Base-by-base conservation (phyloP, 1,140 invertebrate species). In the Heliconius melpomene region DNA sequence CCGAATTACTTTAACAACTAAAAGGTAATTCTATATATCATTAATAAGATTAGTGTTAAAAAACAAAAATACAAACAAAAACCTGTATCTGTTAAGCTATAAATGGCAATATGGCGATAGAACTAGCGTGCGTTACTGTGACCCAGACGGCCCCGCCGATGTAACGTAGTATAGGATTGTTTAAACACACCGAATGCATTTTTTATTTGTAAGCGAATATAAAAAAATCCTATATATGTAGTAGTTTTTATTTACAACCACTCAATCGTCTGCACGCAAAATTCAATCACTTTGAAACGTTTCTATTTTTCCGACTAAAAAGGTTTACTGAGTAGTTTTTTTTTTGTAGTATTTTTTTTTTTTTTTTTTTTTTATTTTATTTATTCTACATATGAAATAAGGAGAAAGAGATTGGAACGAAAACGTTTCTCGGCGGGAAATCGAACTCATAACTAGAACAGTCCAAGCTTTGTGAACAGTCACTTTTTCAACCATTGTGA, bases 71-170 rank as follows among this genome's bases (percentile, higher is more conserved):
- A 11, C 60, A 29, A 66, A 66, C 8, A 26, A 66, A 66, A 26
- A 29, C 16, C 3, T 66, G 11, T 72, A 72, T 72, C 40, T 50
- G 46, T 72, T 52, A 18, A 77, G 16, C 16, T 5, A 70, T 38
- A 70, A 50, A 76, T 20, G 38, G 29, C 29, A 32, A 32, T 32
- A 29, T 29, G 29, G 32, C 75, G 71, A 72, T 72, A 38, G 38
- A 66, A 66, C 36, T 83, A 77, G 84, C 73, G 75, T 79, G 74
- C 73, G 29, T 74, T 83, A 75, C 79, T 75, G 77, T 81, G 83
- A 83, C 82, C 83, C 83, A 85, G 83, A 85, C 83, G 79, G 70
- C 83, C 79, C 60, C 60, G 71, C 74, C 77, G 66, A 75, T 78
- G 73, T 78, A 80, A 60, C 29, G 36, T 60, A 52, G 29, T 11